These are phyloP conservation scores for Ceratosolen fusciceps DNA, from an alignment of 1,140 invertebrate genomes.

Conservation along the genomic window DNA sequence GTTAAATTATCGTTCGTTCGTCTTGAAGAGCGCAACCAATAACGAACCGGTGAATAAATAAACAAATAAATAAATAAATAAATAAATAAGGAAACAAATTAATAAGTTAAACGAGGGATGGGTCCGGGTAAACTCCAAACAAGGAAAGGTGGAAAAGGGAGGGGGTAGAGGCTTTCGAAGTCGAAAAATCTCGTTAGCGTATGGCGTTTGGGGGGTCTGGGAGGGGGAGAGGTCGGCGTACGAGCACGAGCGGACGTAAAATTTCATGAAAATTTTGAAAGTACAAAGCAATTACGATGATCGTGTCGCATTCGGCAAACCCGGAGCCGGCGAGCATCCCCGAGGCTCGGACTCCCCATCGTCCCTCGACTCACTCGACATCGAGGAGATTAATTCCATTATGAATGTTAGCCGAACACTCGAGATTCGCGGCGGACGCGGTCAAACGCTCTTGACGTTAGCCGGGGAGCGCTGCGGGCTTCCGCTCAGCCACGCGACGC, in stretches of 20 bases:
- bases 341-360: neutral
- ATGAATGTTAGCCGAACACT: conserved; percentile 72
- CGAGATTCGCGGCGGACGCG: conserved; percentile 62
- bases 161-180: neutral
- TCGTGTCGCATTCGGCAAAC: neutral
- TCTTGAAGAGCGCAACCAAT: too few relatives aligned
- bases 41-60: too few relatives aligned
- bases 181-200: conserved; percentile 10
- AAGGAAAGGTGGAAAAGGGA: neutral
- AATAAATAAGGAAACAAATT: neutral
- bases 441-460: conserved; percentile 67
- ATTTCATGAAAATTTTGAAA: neutral
- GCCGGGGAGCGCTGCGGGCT: neutral
- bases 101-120: neutral
- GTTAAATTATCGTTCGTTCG: too few relatives aligned
- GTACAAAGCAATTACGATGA: conserved; percentile 29
- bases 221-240: neutral
- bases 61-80: too few relatives aligned
- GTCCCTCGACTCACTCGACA: conserved; percentile 43
- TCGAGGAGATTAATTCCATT: conserved; percentile 71
- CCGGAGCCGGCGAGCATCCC: neutral
- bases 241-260: neutral
- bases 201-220: neutral
- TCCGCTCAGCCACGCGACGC: neutral
- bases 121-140: neutral